Evolutionary conservation across 2,113 vertebrate species (phyloP), one percentile per base, ranked within the genome.

Genomic region (Seriola dumerili): DNA sequence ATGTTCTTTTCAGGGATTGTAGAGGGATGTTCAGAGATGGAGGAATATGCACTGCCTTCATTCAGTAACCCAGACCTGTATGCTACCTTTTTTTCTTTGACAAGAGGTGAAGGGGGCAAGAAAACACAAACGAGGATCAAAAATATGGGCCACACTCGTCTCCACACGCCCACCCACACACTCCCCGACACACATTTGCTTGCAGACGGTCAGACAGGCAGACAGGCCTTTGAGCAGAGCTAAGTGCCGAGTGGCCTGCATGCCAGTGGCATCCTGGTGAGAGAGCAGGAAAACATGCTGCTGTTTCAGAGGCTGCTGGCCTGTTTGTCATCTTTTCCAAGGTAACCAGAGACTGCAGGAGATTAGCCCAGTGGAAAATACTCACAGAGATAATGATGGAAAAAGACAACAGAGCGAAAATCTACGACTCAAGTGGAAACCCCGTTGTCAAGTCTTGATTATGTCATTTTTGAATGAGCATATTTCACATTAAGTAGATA

Each of bases 321-420:
- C 67, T 87, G 82, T 92, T 93, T 93, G 91, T 95, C 91, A 93
- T 93, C 79, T 91, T 96, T 94, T 94, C 94, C 89, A 77, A 91
- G 89, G 87, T 89, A 94, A 93, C 84, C 46, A 80, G 70, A 91
- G 86, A 87, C 93, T 80, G 89, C 85, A 83, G 84, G 88, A 94
- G 92, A 93, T 90, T 90, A 91, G 78, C 71, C 59, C 66, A 76
- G 86, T 90, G 94, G 92, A 95, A 95, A 95, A 93, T 86, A 86
- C 87, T 92, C 81, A 70, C 77, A 70, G 81, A 89, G 91, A 92
- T 93, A 93, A 88, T 88, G 80, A 90, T 81, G 91, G 93, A 90
- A 92, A 94, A 92, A 86, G 68, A 89, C 91, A 90, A 90, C 85
- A 84, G 87, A 80, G 84, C 36, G 32, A 79, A 89, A 92, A 72